A percentile compares a stretch with the other conserved stretches of the same genome.
These are phyloP conservation scores for Podabrus alpinus DNA, from an alignment of 2,888 invertebrate genomes.

Conservation along the genomic window DNA sequence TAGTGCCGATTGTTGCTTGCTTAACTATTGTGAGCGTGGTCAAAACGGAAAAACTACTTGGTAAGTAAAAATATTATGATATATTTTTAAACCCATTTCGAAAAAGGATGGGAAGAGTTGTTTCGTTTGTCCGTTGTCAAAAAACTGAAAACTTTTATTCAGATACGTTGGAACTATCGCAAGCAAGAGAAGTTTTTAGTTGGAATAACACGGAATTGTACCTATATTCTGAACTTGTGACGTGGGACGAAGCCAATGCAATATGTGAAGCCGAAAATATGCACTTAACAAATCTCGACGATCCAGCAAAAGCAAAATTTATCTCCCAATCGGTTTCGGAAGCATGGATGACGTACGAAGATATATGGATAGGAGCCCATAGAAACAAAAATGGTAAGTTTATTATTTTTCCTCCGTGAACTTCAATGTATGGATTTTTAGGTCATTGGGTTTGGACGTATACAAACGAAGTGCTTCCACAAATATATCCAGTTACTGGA, in stretches of 20 bases:
- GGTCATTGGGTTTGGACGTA: slow-evolving; percentile 5
- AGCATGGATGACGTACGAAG: slow-evolving; percentile 40
- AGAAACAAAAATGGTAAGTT: neutral
- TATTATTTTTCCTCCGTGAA: neutral
- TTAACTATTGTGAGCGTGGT: neutral
- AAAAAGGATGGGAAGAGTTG: too few species aligned
- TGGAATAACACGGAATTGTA: slow-evolving; percentile 12
- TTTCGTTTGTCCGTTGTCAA: too few species aligned
- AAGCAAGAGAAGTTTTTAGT: slow-evolving; percentile 18
- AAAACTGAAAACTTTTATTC: neutral
- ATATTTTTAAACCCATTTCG: too few species aligned
- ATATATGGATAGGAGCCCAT: slow-evolving; percentile 11
- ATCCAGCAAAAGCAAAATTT: slow-evolving; percentile 57
- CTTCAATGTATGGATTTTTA: neutral
- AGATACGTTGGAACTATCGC: neutral
- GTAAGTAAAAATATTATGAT: neutral
- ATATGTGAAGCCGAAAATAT: slow-evolving; percentile 18
- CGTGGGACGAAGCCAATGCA: slow-evolving; percentile 17
- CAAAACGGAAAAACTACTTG: neutral
- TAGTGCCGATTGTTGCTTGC: neutral
- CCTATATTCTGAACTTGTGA: slow-evolving; percentile 18
- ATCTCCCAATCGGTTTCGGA: slow-evolving; percentile 59
- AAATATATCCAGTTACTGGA: neutral
- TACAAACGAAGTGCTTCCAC: neutral
- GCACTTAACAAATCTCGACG: slow-evolving; percentile 55